Conservation (phyloP, 2,888 invertebrate genomes). For the Biston stratarius region DNA sequence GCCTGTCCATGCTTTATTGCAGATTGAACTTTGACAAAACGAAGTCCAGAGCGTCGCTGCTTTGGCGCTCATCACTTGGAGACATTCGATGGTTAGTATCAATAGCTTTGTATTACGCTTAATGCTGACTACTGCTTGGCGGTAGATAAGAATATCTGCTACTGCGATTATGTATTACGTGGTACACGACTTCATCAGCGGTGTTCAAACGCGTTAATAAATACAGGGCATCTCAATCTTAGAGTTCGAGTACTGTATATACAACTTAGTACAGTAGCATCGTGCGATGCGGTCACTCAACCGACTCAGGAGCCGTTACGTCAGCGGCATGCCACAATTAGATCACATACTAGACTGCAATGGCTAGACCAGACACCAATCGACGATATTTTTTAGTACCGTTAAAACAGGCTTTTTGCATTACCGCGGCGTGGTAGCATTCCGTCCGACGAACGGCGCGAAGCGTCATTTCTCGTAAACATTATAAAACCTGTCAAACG, state of each 20-base stretch:
- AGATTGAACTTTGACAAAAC: too few species aligned
- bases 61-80: too few species aligned
- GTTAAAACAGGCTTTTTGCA: constrained; percentile 77
- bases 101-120: too few species aligned
- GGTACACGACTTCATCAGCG: too few species aligned
- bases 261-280: constrained; percentile 54
- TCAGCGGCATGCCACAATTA: constrained; percentile 81
- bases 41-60: too few species aligned
- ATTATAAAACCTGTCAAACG: constrained; percentile 37
- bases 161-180: too few species aligned
- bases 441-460: constrained; percentile 52
- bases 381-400: constrained; percentile 71
- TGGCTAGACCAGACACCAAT: constrained; percentile 76
- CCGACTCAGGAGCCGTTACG: constrained; percentile 78
- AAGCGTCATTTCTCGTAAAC: constrained; percentile 56
- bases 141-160: too few species aligned
- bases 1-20: too few species aligned
- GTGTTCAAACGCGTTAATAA: neutral
- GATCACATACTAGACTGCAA: constrained; percentile 78
- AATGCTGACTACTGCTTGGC: too few species aligned
- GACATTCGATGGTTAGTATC: too few species aligned
- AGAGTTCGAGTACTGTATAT: constrained; percentile 25
- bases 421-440: constrained; percentile 55
- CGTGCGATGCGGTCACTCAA: constrained; percentile 81
- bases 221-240: neutral